Evolutionary conservation across 2,888 invertebrate species (phyloP), one percentile per base, ranked within the genome.

Genomic region (Hyppa rectilinea): DNA sequence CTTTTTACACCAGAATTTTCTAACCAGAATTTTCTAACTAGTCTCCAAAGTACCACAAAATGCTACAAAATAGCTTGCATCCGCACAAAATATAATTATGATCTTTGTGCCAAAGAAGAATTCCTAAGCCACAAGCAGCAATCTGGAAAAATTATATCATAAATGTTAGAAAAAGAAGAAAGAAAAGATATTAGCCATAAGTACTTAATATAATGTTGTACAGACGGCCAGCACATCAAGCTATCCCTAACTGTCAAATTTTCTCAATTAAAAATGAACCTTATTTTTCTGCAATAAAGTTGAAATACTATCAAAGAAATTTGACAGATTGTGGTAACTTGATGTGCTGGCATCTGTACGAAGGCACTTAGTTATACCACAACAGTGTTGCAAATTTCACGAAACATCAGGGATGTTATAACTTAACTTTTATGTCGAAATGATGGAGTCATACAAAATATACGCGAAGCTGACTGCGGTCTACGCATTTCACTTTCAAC

Each of bases 401-500:
- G 66, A 55, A 34, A 67, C 74, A 75, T 79, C 64, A 78, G 69
- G 75, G 76, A 77, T 76, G 50, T 66, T 56, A 64, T 74, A 80
- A 73, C 69, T 62, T 53, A 52, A 75, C 34, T 64, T 73, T 68
- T 71, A 75, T 67, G 71, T 47, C 49, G 20, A 71, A 75, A 75
- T 75, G 67, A 80, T 72, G 81, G 70, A 74, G 47, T 62, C 72
- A 65, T 59, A 77, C 73, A 69, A 78, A 62, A 58, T 62, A 62
- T 56, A 68, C 56, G 50, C 76, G 34, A 47, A 75, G 69, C 62
- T 71, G 60, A 71, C 74, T 69, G 58, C 78, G 59, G 63, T 63
- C 62, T 62, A 80, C 71, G 59, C 69, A 78, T 79, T 85, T 85
- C 86, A 84, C 86, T 86, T 85, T 78, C 71, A n/a, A 81, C 64